phyloP scores from a whole-genome alignment of 2,797 vertebrate genomes.

The Hemitrygon akajei region DNA sequence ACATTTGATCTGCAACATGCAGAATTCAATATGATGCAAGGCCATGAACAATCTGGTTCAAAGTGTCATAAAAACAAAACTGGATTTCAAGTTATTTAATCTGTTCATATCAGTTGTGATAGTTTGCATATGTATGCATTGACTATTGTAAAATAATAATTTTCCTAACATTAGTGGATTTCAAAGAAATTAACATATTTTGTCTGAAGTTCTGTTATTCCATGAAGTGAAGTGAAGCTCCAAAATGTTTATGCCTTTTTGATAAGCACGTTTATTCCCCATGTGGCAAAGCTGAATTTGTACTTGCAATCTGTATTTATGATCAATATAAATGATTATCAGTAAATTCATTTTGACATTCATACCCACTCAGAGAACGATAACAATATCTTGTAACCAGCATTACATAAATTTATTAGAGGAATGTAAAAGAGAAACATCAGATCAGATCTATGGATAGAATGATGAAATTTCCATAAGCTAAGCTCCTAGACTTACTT shows the following conservation, averaged over 20 bases:
- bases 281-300: background rate
- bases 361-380: background rate
- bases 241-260: background rate
- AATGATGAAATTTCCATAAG: background rate
- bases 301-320: background rate
- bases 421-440: background rate
- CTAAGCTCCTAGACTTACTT: background rate
- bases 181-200: background rate
- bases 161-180: background rate
- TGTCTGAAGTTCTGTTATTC: background rate
- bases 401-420: background rate
- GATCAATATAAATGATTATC: background rate
- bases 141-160: background rate
- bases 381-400: too few relatives aligned
- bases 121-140: background rate
- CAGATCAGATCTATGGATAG: too few relatives aligned
- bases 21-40: background rate
- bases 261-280: background rate
- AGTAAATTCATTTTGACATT: background rate
- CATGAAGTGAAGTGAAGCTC: background rate
- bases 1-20: background rate
- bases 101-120: background rate
- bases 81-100: background rate
- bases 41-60: background rate
- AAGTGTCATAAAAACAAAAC: background rate